Evolutionary conservation across 92 coral and sea anemone genomes (phyloP).

Genomic region (Anthopleura xanthogrammica): DNA sequence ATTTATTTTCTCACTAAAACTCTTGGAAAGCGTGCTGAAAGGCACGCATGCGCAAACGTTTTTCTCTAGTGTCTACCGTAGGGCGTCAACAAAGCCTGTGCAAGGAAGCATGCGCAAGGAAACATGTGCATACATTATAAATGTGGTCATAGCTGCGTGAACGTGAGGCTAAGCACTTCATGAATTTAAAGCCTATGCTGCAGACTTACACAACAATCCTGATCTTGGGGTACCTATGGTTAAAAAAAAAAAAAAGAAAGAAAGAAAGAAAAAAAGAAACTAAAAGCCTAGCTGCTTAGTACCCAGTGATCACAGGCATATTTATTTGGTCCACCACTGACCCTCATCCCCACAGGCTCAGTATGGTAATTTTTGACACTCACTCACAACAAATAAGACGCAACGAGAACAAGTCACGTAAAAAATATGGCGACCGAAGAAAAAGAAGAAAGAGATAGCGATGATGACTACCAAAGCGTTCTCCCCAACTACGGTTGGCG

Average conservation of each 20-base stretch:
- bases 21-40: no score
- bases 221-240: no score
- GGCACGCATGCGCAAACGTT: no score
- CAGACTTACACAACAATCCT: no score
- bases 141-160: no score
- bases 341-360: conserved; percentile 9
- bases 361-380: conserved; percentile 1
- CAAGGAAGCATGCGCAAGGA: no score
- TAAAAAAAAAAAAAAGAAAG: not conserved
- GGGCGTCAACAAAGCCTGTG: no score
- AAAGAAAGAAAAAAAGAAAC: not conserved
- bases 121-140: no score
- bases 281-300: not conserved
- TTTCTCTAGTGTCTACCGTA: no score
- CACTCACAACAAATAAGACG: not conserved
- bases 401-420: not conserved
- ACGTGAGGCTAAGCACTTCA: no score
- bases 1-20: no score
- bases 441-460: conserved; percentile 48
- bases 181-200: no score
- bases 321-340: not conserved
- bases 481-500: conserved; percentile 98
- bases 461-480: conserved; percentile 50
- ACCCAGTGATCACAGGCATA: not conserved
- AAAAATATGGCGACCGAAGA: conserved; percentile 75